phyloP scores from a whole-genome alignment of 2,113 vertebrate species.

The Chionomys nivalis region DNA sequence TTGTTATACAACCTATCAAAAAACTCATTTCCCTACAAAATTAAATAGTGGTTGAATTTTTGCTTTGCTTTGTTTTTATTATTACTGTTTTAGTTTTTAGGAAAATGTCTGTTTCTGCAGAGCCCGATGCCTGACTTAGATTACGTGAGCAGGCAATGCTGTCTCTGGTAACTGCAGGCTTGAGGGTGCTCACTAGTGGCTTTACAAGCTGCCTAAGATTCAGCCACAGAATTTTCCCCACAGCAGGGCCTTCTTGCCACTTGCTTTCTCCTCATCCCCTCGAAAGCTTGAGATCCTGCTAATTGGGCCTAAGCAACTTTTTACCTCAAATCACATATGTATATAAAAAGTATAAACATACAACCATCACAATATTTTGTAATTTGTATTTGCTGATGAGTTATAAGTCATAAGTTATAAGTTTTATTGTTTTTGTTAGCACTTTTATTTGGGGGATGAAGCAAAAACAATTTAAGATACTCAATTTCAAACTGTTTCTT shows the following conservation, averaged over 20 bases:
- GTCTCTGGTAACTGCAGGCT: neutral
- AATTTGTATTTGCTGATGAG: neutral
- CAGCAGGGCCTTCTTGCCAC: rapidly evolving
- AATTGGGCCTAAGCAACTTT: neutral
- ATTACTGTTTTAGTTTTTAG: neutral
- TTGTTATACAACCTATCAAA: neutral
- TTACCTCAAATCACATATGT: neutral
- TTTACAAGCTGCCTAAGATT: neutral
- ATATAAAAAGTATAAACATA: neutral
- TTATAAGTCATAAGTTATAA: neutral
- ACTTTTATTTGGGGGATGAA: neutral
- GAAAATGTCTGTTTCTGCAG: neutral
- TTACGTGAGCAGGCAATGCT: neutral
- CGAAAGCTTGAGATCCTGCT: neutral
- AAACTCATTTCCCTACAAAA: neutral
- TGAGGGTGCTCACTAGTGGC: neutral
- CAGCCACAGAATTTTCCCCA: neutral
- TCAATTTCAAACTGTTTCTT: neutral
- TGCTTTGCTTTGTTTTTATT: neutral
- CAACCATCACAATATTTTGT: neutral
- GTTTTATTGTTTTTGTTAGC: neutral
- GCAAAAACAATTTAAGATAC: neutral
- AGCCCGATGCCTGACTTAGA: neutral
- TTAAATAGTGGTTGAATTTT: neutral
- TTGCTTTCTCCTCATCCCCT: neutral